Evolutionary conservation across 2,888 invertebrate species (phyloP), one percentile per base, ranked within the genome.

Genomic region (Neoitamus cyanurus): DNA sequence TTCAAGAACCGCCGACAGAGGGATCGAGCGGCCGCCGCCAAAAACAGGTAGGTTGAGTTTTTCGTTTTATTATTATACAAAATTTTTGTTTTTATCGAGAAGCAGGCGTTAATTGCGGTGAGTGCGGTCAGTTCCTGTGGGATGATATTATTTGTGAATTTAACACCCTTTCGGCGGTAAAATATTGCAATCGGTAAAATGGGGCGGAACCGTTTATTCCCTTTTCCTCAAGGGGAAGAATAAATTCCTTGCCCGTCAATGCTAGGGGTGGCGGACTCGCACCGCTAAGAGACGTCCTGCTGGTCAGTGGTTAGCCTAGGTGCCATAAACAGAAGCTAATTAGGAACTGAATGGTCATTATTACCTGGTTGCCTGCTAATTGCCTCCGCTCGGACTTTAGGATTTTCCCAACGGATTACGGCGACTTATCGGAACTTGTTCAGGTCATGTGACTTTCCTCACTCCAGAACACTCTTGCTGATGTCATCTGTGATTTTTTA

Each of bases 1-100:
- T 97, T 97, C 93, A 97, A 97, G 90, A 97, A 97, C 91, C 92
- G 97, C 86, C 92, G 97, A 88, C 97, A 97, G 90, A 92, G 97
- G 87, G 97, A 97, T 92, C 92, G 97, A 87, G 97, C 97, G 25
- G 97, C 97, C 20, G 97, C 98, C 84, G 98, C 98, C 87, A 99
- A 99, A 93, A 99, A 99, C 93, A 96, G 98, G 95, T 98, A 93
- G 92, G 95, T 1, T 11, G 4, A 20, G 25, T 34, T 68, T 30
- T 72, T 75, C n/a, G n/a, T 28, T 73, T 34, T 1, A 25, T 34
- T 75, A 36, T 36, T 28, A 69, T n/a, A n/a, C n/a, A n/a, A n/a
- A n/a, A 20, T 68, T 25, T 28, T 30, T 20, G 7, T 58, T 25
- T 20, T 15, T 58, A 58, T 58, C 15, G 3, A 58, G 20, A 20